phyloP scores from a whole-genome alignment of 2,888 invertebrate genomes.

The Brenthis daphne region DNA sequence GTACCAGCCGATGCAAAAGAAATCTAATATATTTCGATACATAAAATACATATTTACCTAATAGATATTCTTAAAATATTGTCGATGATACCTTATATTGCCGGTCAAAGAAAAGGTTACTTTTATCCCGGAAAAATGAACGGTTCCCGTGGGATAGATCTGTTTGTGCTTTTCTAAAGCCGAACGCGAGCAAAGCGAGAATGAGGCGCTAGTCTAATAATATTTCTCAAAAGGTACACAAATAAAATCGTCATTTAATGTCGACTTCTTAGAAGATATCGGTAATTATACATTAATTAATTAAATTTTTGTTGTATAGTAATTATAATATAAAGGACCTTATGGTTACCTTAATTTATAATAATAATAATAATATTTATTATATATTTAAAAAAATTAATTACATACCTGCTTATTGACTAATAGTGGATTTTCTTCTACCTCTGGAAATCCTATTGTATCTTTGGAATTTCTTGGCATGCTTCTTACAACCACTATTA shows the following conservation, averaged over 20 bases:
- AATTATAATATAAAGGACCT: too few species aligned
- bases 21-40: too few species aligned
- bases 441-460: constrained; percentile 70
- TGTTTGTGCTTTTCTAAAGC: too few species aligned
- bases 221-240: background rate
- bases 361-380: background rate
- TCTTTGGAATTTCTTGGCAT: constrained; percentile 49
- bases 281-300: background rate
- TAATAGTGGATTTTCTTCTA: constrained; percentile 60
- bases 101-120: too few species aligned
- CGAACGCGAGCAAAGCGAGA: too few species aligned
- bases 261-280: background rate
- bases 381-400: constrained; percentile 36
- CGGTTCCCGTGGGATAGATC: too few species aligned
- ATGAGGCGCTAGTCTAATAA: background rate
- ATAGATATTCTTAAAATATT: too few species aligned
- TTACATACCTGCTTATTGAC: constrained; percentile 63
- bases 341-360: background rate
- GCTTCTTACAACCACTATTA: constrained; percentile 45
- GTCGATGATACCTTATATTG: too few species aligned
- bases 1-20: too few species aligned
- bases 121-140: too few species aligned
- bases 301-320: background rate
- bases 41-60: too few species aligned
- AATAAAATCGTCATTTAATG: background rate